phyloP scores from a whole-genome alignment of 2,888 invertebrate genomes.

The Orthosia cruda region DNA sequence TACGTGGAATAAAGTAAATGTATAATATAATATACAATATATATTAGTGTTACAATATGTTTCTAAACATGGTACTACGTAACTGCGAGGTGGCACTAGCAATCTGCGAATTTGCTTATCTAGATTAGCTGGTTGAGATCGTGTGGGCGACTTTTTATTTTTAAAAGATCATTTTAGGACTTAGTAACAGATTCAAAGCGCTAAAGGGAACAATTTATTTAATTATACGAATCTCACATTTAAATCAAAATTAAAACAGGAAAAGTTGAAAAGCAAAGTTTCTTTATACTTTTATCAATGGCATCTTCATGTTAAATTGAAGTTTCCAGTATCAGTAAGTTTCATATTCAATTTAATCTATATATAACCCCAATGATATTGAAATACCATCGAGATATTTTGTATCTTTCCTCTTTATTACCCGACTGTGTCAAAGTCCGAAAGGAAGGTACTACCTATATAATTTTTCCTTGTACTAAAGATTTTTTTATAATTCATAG shows the following conservation, averaged over 20 bases:
- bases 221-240: neutral
- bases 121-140: conserved; percentile 59
- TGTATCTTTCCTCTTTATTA: neutral
- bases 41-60: conserved; percentile 76
- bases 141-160: neutral
- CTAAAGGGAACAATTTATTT: neutral
- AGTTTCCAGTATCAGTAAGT: neutral
- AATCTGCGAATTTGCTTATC: conserved; percentile 81
- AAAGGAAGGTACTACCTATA: neutral
- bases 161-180: neutral
- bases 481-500: too few relatives aligned
- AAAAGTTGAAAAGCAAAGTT: neutral
- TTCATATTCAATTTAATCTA: neutral
- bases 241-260: neutral
- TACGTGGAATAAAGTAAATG: conserved; percentile 88
- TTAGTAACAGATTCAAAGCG: too few relatives aligned
- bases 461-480: too few relatives aligned
- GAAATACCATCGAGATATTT: neutral
- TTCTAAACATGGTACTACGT: conserved; percentile 83
- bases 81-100: conserved; percentile 89
- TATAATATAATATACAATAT: conserved; percentile 70
- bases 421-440: neutral
- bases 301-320: neutral
- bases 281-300: neutral
- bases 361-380: neutral